Base-by-base conservation (phyloP, 2,888 invertebrate species). In the Andrena trimmerana region DNA sequence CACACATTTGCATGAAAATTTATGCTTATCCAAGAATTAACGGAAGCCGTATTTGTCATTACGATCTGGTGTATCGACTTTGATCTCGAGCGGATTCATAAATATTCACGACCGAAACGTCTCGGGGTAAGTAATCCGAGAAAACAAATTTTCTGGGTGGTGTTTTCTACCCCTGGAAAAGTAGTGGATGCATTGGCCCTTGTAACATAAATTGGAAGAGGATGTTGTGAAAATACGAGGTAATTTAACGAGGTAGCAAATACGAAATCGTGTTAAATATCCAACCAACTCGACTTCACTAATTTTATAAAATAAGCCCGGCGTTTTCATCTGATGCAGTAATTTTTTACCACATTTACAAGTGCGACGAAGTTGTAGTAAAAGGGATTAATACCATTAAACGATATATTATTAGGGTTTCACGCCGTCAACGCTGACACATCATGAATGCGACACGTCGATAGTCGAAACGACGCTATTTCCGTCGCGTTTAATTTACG, bases 401-500 rank as follows among this genome's bases (percentile, higher is more conserved):
- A 31, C 57, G 54, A 76, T 50, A 60, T 66, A 72, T 72, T 79
- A 80, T 72, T 67, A 70, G 36, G 62, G 73, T 75, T 84, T 81
- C 75, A 76, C 60, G 63, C 68, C 59, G 48, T n/a, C 33, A 59
- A 33, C 16, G 60, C 10, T 69, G 70, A 78, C 73, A 48, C 69
- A 73, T 84, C 75, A 62, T 48, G 54, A 66, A 71, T 48, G 63
- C 29, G 54, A 73, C 54, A 36, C 29, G 77, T 74, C 77, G 77
- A 83, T 62, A 70, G 74, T 66, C 74, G 74, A 75, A 79, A 79
- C 63, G 77, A 65, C 59, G 42, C 48, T 29, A 13, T 66, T 72
- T 29, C 57, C 27, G 54, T 74, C 48, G 20, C 29, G 48, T 65
- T 71, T 75, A 85, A 86, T 85, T 83, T 75, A 83, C 70, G 79